Percentiles rank a stretch among this genome's conserved stretches.
These are phyloP conservation scores for Lasiommata megera DNA, from an alignment of 2,888 invertebrate species.

Conservation along the genomic window DNA sequence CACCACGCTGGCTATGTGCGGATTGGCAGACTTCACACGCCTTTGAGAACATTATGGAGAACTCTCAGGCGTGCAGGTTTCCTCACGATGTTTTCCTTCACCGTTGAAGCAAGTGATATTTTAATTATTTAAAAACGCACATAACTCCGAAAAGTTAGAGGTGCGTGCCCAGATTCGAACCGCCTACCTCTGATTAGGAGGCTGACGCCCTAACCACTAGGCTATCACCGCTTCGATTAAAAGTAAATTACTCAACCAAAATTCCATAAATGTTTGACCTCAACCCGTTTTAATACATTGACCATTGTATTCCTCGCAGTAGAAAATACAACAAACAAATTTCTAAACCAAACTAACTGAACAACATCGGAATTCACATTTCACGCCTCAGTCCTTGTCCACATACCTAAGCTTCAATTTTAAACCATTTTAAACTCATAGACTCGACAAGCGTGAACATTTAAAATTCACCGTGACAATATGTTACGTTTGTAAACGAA, in stretches of 20 bases:
- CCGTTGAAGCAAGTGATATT: too few relatives aligned
- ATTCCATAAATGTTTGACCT: background rate
- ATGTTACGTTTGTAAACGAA: constrained; percentile 40
- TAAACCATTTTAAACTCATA: constrained; percentile 33
- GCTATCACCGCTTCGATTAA: background rate
- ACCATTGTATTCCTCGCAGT: background rate
- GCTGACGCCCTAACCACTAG: too few relatives aligned
- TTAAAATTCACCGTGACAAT: constrained; percentile 43
- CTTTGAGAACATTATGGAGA: too few relatives aligned
- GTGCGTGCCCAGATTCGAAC: too few relatives aligned
- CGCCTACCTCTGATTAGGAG: too few relatives aligned
- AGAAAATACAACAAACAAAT: constrained; percentile 7
- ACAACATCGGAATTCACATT: constrained; percentile 6
- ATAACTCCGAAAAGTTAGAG: too few relatives aligned
- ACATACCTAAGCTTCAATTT: constrained; percentile 27
- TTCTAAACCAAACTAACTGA: background rate
- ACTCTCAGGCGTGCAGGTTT: too few relatives aligned
- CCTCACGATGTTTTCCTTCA: too few relatives aligned
- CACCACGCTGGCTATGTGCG: too few relatives aligned
- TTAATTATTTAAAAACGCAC: too few relatives aligned
- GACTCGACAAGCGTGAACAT: constrained; percentile 53
- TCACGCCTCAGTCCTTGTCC: constrained; percentile 19
- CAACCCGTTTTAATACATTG: background rate
- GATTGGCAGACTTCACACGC: too few relatives aligned
- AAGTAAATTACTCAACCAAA: background rate